A percentile compares a stretch with the other conserved stretches of the same genome.
phyloP scores from a whole-genome alignment of 2,888 invertebrate species.

The Lasioglossum figueresi region DNA sequence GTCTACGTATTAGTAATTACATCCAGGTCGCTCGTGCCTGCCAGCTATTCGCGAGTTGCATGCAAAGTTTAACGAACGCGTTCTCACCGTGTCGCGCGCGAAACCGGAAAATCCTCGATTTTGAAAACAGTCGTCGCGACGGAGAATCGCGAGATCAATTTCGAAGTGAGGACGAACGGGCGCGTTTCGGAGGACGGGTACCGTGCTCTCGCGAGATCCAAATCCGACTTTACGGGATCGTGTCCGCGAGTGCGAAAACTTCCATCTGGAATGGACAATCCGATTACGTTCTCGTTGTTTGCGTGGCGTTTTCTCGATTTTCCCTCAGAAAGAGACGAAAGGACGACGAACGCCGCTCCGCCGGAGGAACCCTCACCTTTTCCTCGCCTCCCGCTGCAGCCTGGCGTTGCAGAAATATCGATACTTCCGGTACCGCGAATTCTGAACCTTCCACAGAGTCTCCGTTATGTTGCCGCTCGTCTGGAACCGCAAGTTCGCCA shows the following conservation, averaged over 20 bases:
- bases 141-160: no score
- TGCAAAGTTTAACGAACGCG: constrained; percentile 35
- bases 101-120: background rate
- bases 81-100: background rate
- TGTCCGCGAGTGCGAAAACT: constrained; percentile 32
- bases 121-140: background rate
- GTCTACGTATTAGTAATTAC: constrained; percentile 61
- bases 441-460: constrained; percentile 65
- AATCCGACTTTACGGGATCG: constrained; percentile 52
- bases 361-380: constrained; percentile 68
- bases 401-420: constrained; percentile 75
- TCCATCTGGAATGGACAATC: constrained; percentile 43
- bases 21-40: constrained; percentile 50
- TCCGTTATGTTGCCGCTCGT: constrained; percentile 41
- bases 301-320: background rate
- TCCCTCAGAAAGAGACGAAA: background rate
- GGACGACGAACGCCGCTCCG: no score
- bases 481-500: constrained; percentile 45
- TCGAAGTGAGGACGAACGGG: background rate
- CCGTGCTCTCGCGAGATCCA: constrained; percentile 21
- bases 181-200: background rate
- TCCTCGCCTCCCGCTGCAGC: constrained; percentile 63
- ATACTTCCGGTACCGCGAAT: constrained; percentile 77
- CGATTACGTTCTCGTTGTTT: constrained; percentile 44
- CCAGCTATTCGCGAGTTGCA: constrained; percentile 47